phyloP scores from a whole-genome alignment of 2,888 invertebrate genomes.

The Sipha maydis region DNA sequence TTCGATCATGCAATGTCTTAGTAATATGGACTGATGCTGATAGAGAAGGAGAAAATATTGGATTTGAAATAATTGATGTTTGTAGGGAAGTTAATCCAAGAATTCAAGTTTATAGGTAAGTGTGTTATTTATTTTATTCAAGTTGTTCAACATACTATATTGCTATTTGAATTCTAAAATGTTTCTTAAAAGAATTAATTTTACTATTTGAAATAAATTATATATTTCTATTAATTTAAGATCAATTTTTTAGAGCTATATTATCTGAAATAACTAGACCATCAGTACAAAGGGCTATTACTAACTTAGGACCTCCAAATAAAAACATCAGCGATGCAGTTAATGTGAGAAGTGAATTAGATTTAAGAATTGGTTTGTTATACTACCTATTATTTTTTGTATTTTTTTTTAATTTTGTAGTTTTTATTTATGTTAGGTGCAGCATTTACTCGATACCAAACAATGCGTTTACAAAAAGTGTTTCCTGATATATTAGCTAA shows the following conservation, averaged over 20 bases:
- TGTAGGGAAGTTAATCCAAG: slow-evolving; percentile 83
- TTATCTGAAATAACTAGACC: slow-evolving; percentile 96
- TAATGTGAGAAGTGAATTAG: slow-evolving; percentile 90
- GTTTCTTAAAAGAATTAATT: not conserved
- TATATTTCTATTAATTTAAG: not conserved
- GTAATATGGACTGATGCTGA: slow-evolving; percentile 99
- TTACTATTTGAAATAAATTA: not conserved
- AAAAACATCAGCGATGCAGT: slow-evolving; percentile 88
- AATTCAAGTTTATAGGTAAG: slow-evolving; percentile 73
- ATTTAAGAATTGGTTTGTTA: slow-evolving; percentile 84
- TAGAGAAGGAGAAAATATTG: slow-evolving; percentile 99
- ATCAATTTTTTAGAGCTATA: slow-evolving; percentile 75
- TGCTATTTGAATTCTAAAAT: slow-evolving; percentile 14
- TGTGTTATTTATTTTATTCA: not conserved
- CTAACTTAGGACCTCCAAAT: slow-evolving; percentile 83
- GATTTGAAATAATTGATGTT: slow-evolving; percentile 93
- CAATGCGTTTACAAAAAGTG: slow-evolving; percentile 83
- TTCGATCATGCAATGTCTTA: slow-evolving; percentile 76
- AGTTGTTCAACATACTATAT: slow-evolving; percentile 13
- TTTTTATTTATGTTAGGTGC: slow-evolving; percentile 75
- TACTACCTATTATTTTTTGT: not conserved
- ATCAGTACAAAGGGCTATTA: slow-evolving; percentile 83
- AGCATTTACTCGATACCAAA: slow-evolving; percentile 97
- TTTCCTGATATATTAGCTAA: slow-evolving; percentile 80
- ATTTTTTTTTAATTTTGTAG: not conserved